Evolutionary conservation across 2,113 vertebrate genomes (phyloP).

Genomic region (Anoura caudifer): DNA sequence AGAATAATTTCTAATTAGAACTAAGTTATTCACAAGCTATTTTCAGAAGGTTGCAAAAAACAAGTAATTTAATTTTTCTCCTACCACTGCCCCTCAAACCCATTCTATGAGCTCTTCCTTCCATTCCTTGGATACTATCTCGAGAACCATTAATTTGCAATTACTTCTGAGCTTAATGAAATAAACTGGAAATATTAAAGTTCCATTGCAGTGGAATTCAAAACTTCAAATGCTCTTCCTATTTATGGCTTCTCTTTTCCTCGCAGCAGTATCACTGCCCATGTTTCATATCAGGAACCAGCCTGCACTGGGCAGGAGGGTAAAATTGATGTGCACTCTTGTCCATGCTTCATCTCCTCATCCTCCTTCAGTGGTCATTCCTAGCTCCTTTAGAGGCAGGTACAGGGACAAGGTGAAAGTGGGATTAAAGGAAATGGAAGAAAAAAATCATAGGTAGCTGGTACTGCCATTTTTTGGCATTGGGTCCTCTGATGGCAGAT

Average conservation of each 20-base stretch:
- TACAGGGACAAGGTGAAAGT: background rate
- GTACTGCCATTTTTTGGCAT: background rate
- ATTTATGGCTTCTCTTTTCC: background rate
- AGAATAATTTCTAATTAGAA: background rate
- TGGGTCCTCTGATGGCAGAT: background rate
- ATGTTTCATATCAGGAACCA: background rate
- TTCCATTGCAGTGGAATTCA: background rate
- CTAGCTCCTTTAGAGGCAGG: background rate
- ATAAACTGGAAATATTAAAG: background rate
- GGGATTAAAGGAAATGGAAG: background rate
- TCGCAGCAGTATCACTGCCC: background rate
- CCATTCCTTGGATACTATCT: background rate
- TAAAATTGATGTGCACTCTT: background rate
- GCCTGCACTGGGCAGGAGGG: background rate
- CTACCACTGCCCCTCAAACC: background rate
- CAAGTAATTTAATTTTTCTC: conserved; percentile 6
- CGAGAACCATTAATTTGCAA: background rate
- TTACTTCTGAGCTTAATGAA: background rate
- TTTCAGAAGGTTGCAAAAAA: background rate
- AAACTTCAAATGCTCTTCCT: background rate
- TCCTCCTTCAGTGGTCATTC: background rate
- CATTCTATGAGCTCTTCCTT: background rate
- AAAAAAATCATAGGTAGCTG: background rate
- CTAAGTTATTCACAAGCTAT: background rate
- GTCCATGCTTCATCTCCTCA: background rate